These are phyloP conservation scores for Lathamus discolor DNA, from an alignment of 2,113 vertebrate species.

Conservation along the genomic window DNA sequence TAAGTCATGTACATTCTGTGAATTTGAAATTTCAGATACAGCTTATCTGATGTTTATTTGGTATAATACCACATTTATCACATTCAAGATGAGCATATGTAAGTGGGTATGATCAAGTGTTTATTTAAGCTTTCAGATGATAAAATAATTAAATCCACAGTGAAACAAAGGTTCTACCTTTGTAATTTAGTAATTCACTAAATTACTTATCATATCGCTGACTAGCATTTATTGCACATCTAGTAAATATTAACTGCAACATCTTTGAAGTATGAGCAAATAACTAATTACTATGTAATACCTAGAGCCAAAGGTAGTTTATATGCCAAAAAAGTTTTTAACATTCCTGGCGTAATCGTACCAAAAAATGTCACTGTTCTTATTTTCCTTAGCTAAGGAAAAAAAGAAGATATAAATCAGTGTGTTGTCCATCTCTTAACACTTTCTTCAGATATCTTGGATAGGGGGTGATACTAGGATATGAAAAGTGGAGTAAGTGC, in stretches of 20 bases:
- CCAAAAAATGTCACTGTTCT: background rate
- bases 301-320: background rate
- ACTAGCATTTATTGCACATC: background rate
- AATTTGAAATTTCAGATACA: background rate
- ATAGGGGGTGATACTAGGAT: background rate
- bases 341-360: background rate
- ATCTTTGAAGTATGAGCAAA: background rate
- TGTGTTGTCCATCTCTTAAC: background rate
- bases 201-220: background rate
- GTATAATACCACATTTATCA: background rate
- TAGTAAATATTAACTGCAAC: background rate
- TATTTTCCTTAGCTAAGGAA: background rate
- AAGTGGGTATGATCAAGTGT: background rate
- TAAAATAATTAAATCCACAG: background rate
- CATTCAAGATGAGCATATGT: background rate
- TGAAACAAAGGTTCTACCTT: background rate
- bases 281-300: background rate
- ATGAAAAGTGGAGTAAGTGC: background rate
- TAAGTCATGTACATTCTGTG: background rate
- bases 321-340: background rate
- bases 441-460: background rate
- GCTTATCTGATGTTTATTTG: background rate
- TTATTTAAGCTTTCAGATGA: background rate
- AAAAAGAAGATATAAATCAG: background rate
- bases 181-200: background rate